A percentile compares a stretch with the other conserved stretches of the same genome.
Conservation (phyloP, 2,797 vertebrate species). For the Lutjanus argentimaculatus region DNA sequence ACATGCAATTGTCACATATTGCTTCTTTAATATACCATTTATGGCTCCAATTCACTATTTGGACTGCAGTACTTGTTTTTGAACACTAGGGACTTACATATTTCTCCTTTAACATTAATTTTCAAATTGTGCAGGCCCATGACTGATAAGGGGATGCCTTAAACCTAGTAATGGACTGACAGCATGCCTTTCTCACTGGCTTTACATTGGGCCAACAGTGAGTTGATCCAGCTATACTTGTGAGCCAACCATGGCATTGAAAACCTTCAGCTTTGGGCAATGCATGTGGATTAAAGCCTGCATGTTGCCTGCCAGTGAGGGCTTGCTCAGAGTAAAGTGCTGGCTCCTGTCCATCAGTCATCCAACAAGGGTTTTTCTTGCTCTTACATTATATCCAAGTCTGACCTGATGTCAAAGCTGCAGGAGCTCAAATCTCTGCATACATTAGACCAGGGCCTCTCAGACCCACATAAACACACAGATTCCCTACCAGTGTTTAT, state of each 20-base stretch:
- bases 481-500: conserved; percentile 1
- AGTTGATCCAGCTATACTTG: conserved; percentile 41
- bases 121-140: too few relatives aligned
- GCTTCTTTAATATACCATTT: too few relatives aligned
- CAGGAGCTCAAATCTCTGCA: conserved; percentile 49
- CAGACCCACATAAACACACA: conserved; percentile 25
- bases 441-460: conserved; percentile 27
- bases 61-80: too few relatives aligned
- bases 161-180: conserved; percentile 26
- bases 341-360: conserved; percentile 73
- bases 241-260: conserved; percentile 48
- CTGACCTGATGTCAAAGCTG: conserved; percentile 66
- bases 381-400: conserved; percentile 67
- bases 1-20: too few relatives aligned
- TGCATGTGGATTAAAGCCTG: conserved; percentile 47
- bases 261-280: conserved; percentile 46
- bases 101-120: too few relatives aligned
- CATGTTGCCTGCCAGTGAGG: conserved; percentile 54
- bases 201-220: conserved; percentile 20
- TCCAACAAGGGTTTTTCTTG: conserved; percentile 63
- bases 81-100: too few relatives aligned
- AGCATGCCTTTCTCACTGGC: conserved; percentile 25
- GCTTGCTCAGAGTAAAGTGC: conserved; percentile 51
- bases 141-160: conserved; percentile 8
- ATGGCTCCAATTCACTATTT: too few relatives aligned